phyloP scores from a whole-genome alignment of 2,113 vertebrate species.

The Furnarius figulus region DNA sequence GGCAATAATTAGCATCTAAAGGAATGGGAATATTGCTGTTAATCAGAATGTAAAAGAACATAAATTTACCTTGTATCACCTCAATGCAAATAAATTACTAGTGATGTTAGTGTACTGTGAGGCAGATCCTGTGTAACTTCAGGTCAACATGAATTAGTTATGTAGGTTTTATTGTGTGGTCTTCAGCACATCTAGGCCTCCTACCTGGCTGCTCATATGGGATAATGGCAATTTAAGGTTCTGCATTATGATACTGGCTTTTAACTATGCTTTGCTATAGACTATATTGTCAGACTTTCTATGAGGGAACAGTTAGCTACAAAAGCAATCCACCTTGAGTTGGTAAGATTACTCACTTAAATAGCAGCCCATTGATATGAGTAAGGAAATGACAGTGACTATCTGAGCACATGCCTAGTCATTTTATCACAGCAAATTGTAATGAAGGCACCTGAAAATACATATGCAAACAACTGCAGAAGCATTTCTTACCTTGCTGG shows the following conservation, averaged over 20 bases:
- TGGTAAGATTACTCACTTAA: neutral
- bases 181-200: neutral
- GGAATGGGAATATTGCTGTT: neutral
- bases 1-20: constrained; percentile 36
- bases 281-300: neutral
- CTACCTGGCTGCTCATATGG: neutral
- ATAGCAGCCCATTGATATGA: constrained; percentile 6
- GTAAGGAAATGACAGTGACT: constrained; percentile 29
- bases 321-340: neutral
- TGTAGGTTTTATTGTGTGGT: neutral
- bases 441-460: neutral
- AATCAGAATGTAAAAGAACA: neutral
- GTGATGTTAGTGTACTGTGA: neutral
- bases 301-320: neutral
- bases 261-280: neutral
- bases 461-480: neutral
- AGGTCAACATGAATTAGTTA: neutral
- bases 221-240: neutral
- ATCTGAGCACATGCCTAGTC: constrained; percentile 22
- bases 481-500: neutral
- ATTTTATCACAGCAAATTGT: neutral
- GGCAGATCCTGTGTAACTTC: neutral
- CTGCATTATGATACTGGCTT: neutral
- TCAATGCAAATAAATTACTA: neutral
- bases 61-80: neutral